phyloP scores from a whole-genome alignment of 2,113 vertebrate species.

The Scopus umbretta region DNA sequence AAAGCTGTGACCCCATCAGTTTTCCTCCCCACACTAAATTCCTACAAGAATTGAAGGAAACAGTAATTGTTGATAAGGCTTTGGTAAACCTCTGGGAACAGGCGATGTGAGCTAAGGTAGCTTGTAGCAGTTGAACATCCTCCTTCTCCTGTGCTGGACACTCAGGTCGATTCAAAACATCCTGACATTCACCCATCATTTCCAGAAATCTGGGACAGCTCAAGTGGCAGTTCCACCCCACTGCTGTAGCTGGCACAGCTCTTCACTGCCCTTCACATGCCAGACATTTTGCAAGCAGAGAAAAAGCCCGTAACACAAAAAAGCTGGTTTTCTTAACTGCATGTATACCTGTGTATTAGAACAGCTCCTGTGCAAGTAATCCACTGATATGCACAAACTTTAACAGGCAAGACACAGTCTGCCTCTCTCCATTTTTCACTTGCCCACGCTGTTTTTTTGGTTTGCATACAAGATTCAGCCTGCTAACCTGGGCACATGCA shows the following conservation, averaged over 20 bases:
- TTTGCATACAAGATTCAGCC: neutral
- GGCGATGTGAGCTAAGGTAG: neutral
- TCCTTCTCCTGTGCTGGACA: neutral
- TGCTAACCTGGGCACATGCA: neutral
- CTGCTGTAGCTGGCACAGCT: neutral
- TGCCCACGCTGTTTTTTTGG: accelerated
- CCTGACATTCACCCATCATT: neutral
- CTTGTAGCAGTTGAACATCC: neutral
- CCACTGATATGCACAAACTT: accelerated
- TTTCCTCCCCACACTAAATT: neutral
- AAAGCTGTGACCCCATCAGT: neutral
- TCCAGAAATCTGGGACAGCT: neutral
- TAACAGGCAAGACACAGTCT: neutral
- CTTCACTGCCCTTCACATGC: neutral
- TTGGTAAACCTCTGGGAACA: neutral
- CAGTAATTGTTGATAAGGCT: neutral
- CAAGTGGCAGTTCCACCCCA: neutral
- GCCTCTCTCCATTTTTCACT: neutral
- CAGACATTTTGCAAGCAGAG: neutral
- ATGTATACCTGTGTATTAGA: neutral
- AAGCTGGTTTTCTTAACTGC: neutral
- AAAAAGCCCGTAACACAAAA: neutral
- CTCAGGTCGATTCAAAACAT: neutral
- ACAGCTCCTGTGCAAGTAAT: neutral
- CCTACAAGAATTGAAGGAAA: neutral